Base-by-base conservation (phyloP, 1,140 invertebrate species). In the Triops longicaudatus region DNA sequence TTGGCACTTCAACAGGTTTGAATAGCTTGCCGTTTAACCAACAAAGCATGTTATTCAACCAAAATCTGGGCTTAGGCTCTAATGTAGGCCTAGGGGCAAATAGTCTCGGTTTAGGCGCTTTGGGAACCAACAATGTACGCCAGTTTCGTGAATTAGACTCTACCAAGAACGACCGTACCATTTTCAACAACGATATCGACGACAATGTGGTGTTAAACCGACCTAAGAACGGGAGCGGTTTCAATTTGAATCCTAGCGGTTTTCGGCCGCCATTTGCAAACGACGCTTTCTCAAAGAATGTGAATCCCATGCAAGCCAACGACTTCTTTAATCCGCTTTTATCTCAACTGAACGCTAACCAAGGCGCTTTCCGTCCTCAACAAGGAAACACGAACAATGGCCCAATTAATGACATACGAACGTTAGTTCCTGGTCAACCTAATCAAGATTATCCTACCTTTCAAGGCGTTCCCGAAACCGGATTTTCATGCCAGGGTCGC, bases 361-460 rank as follows among this genome's bases (percentile, higher is more conserved):
- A 63, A 63, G 17, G 14, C 50, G 17, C 50, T 22, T 63, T 63
- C 17, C 50, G 10, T 17, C 6, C 9, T 14, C 9, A 63, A 17
- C 50, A 63, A 63, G 17, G 22, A 63, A 22, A 63, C 6, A 63
- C 7, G 6, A 63, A 63, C 14, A 63, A 10, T 5, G 22, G 22
- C 0, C 10, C 1, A 22, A 14, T 63, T 22, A 63, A 63, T 22
- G 50, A 63, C 17, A 63, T 63, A n/a, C 50, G 50, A n/a, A 63
- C 50, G 5, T 2, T 63, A 63, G 50, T 92, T 74, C 91, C 91
- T 0, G 91, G 91, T 0, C 87, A 91, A 78, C 91, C 91, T 0
- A 90, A 89, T 4, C 80, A 87, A 17, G 91, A 92, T 80, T 92
- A 92, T 84, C 91, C 91, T 37, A 87, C 89, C n/a, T 85, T 89